phyloP scores from a whole-genome alignment of 2,797 vertebrate genomes.

The Spatula versicolor region DNA sequence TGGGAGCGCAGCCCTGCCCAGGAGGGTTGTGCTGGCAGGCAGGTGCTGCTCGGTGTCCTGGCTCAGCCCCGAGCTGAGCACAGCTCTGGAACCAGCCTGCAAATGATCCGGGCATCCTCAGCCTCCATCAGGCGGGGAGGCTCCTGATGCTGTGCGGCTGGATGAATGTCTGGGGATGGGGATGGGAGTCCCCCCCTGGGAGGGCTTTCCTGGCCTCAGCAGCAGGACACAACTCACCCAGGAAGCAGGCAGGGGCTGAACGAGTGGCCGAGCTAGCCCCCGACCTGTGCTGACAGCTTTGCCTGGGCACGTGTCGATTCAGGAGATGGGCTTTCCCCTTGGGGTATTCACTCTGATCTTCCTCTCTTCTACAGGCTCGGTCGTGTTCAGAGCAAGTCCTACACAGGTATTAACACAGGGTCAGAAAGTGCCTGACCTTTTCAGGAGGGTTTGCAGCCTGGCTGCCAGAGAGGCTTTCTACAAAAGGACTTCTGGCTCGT shows the following conservation, averaged over 20 bases:
- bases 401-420: background rate
- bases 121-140: fast-evolving
- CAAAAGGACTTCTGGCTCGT: background rate
- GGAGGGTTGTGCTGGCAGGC: fast-evolving
- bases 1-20: fast-evolving
- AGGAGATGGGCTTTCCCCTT: background rate
- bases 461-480: background rate
- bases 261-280: background rate
- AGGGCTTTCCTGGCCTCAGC: background rate
- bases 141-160: background rate
- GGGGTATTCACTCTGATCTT: background rate
- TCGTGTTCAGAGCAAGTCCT: fast-evolving
- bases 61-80: background rate
- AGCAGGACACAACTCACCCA: background rate
- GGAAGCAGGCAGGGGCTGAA: background rate
- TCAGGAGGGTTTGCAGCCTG: background rate
- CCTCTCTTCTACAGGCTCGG: background rate
- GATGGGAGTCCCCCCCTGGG: fast-evolving
- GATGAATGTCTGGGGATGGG: background rate
- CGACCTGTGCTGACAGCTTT: background rate
- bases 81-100: fast-evolving
- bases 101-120: fast-evolving
- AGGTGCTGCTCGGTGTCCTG: fast-evolving
- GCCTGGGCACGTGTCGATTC: fast-evolving
- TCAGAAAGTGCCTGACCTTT: background rate